Conservation (phyloP, 1,140 invertebrate genomes). For the Calephelis virginiensis region DNA sequence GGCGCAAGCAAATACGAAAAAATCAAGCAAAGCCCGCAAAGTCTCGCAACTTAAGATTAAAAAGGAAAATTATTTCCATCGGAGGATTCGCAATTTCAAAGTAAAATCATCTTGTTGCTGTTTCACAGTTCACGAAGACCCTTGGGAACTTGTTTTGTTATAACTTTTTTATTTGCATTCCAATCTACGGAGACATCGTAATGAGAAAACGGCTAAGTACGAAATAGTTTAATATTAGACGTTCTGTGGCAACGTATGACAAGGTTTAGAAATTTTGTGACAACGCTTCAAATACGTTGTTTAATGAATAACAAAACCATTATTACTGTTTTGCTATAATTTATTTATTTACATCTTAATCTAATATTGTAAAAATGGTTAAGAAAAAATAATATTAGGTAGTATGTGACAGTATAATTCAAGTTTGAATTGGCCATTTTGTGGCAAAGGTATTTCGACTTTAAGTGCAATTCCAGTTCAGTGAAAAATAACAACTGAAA, state of each 20-base stretch:
- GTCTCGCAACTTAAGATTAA: conserved; percentile 16
- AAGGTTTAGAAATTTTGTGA: neutral
- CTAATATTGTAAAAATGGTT: too few species aligned
- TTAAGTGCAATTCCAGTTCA: too few species aligned
- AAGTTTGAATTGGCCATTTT: too few species aligned
- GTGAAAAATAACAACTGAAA: too few species aligned
- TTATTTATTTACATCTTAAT: too few species aligned
- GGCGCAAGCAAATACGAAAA: conserved; percentile 1
- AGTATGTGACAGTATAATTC: too few species aligned
- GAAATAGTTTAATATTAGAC: neutral
- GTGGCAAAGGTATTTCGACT: too few species aligned
- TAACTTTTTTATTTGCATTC: conserved; percentile 17
- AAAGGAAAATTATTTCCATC: conserved; percentile 18
- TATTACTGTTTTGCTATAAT: too few species aligned
- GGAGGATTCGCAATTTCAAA: conserved; percentile 17
- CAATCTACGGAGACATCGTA: conserved; percentile 9
- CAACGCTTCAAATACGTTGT: neutral
- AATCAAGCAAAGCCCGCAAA: conserved; percentile 12
- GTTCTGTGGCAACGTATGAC: neutral
- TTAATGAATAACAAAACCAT: too few species aligned
- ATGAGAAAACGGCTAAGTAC: conserved; percentile 6
- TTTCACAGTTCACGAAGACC: conserved; percentile 15
- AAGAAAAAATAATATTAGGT: too few species aligned
- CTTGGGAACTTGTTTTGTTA: conserved; percentile 16
- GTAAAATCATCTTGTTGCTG: conserved; percentile 17